phyloP scores from a whole-genome alignment of 2,888 invertebrate species.

The Chamaedrilus cognettii region DNA sequence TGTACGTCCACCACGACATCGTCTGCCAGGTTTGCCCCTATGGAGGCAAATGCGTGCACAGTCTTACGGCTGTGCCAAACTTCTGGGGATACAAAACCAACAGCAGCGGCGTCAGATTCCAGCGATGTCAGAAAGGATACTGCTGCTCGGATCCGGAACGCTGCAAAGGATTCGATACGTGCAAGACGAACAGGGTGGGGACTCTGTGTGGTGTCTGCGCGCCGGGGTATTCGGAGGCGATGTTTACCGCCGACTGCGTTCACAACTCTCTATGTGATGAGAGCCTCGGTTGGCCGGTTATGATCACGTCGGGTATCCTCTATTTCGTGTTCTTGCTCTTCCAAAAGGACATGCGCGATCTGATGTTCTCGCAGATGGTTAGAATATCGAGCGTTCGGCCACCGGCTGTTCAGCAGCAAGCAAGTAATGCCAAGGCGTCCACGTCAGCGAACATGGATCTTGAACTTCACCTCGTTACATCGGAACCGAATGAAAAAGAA shows the following conservation, averaged over 20 bases:
- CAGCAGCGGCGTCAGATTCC: constrained; percentile 31
- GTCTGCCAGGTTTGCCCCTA: constrained; percentile 37
- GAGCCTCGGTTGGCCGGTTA: constrained; percentile 35
- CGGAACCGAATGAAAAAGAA: too few relatives aligned
- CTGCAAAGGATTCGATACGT: neutral
- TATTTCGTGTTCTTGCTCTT: constrained; percentile 38
- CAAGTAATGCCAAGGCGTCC: too few relatives aligned
- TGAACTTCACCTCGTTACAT: too few relatives aligned
- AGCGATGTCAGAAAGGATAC: constrained; percentile 39
- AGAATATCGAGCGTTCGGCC: neutral
- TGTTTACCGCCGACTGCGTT: constrained; percentile 37
- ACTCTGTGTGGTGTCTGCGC: constrained; percentile 33
- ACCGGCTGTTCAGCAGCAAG: too few relatives aligned
- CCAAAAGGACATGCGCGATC: constrained; percentile 40
- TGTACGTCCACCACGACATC: constrained; percentile 37
- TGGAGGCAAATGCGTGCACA: constrained; percentile 34
- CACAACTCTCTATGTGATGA: constrained; percentile 32
- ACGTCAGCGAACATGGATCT: too few relatives aligned
- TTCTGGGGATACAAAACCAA: constrained; percentile 40
- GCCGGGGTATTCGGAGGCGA: constrained; percentile 34
- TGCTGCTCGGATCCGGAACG: constrained; percentile 24
- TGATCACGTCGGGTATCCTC: constrained; percentile 30
- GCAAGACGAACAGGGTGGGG: constrained; percentile 24
- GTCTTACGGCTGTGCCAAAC: constrained; percentile 37
- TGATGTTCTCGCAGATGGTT: constrained; percentile 27